phyloP scores from a whole-genome alignment of 1,140 invertebrate genomes.

The Zaprionus tsacasi region DNA sequence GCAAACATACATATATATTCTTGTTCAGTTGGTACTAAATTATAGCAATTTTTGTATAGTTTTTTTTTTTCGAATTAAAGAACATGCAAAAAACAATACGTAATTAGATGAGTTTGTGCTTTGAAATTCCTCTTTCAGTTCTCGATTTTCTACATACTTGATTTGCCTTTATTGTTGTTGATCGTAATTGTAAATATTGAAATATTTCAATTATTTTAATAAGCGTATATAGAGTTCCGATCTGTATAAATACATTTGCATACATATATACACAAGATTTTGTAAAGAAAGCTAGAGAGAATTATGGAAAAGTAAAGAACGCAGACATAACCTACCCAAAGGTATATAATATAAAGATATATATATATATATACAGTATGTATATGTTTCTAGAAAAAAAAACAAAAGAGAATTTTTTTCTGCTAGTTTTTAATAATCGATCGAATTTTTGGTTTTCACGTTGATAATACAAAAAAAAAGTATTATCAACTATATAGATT shows the following conservation, averaged over 20 bases:
- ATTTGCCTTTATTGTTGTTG: slow-evolving; percentile 11
- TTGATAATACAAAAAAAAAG: too few species aligned
- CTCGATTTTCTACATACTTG: neutral
- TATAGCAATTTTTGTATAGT: slow-evolving; percentile 5
- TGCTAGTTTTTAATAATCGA: slow-evolving; percentile 28
- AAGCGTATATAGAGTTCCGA: slow-evolving; percentile 2
- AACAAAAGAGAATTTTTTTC: slow-evolving; percentile 10
- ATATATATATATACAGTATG: slow-evolving; percentile 3
- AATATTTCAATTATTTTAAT: slow-evolving; percentile 22
- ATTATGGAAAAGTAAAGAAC: slow-evolving; percentile 4
- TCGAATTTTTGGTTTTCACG: slow-evolving; percentile 12
- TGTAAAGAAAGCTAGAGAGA: slow-evolving; percentile 8
- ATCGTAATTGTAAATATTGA: slow-evolving; percentile 28
- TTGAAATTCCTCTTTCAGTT: slow-evolving; percentile 6
- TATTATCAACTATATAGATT: neutral
- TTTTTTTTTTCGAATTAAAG: slow-evolving; percentile 1
- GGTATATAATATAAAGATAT: neutral
- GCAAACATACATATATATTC: slow-evolving; percentile 1
- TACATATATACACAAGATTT: slow-evolving; percentile 9
- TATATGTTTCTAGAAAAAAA: slow-evolving; percentile 1
- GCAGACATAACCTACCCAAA: neutral
- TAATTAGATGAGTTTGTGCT: neutral
- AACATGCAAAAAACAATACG: slow-evolving; percentile 1
- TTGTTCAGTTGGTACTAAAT: neutral
- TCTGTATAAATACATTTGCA: slow-evolving; percentile 3